Evolutionary conservation across 2,888 invertebrate genomes (phyloP), one percentile per base, ranked within the genome.

Genomic region (Leptinotarsa rubiginosa): DNA sequence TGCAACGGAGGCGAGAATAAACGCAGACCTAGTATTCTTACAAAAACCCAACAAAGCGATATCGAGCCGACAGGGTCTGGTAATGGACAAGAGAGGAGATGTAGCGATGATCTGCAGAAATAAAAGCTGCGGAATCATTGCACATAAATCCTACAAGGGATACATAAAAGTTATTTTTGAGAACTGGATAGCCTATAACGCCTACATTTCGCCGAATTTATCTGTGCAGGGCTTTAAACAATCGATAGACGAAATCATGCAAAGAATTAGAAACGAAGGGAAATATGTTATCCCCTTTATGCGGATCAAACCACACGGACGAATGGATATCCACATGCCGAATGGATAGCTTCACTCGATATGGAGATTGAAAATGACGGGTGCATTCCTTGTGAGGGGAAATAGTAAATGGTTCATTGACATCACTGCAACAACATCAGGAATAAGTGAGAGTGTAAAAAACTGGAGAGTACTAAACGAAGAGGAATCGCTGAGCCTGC

Each of bases 31-130:
- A 3, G n/a, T 70, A 2, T n/a, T 62, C 12, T 16, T 70, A 4
- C 70, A 70, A 22, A 22, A 70, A n/a, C 64, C 49, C 3, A 70
- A 70, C 20, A 56, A 20, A 13, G 62, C 5, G 16, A 70, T 47
- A n/a, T 25, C 15, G 25, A 15, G 49, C 5, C 47, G 49, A 7
- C 31, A 49, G 13, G 47, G 65, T 47, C 41, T 65, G 4, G 65
- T 65, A 4, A n/a, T 13, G 20, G 18, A 65, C 4, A 15, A 65
- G 4, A 47, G 18, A 16, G 47, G n/a, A n/a, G 65, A 25, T 4
- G 47, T 47, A 31, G 25, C 66, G 25, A 16, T 47, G 25, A 3
- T 18, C 15, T 50, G 47, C 66, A 66, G 18, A n/a, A 49, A 15
- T 22, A 66, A 25, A 16, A 20, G 13, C 3, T 41, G 25, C 12